Evolutionary conservation across 2,113 vertebrate species (phyloP), one percentile per base, ranked within the genome.

Genomic region (Varanus salvator): DNA sequence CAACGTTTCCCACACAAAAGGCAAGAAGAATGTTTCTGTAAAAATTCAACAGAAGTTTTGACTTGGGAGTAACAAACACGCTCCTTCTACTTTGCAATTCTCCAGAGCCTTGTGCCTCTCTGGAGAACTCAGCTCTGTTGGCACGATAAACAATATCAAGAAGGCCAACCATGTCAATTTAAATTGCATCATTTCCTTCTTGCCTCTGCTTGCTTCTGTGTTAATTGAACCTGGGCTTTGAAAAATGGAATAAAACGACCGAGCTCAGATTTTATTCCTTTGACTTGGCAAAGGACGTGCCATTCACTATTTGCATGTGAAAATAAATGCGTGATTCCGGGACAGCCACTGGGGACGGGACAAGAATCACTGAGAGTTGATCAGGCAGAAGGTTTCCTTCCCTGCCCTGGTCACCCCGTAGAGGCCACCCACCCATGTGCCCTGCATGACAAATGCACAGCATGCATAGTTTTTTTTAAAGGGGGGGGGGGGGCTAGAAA

Each of bases 91-190:
- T 44, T 69, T 54, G 7, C 6, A 83, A 17, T 1, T 83, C 11
- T n/a, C 64, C 8, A 64, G 87, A 54, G 4, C 69, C 21, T 90
- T 89, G 60, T 9, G n/a, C 1, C 66, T 81, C 17, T 83, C 88
- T 90, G 74, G 87, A 81, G 76, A 52, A 90, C 50, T 38, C 23
- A 92, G 6, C 54, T 48, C 29, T 64, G 27, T 86, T 1, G n/a
- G 80, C 68, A 34, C 60, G 74, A 87, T 84, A 84, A 87, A 81
- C 77, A 90, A 78, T 27, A 80, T 31, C 57, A 76, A 87, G 60
- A 76, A 25, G 27, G 25, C 68, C 78, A 86, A 72, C 38, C 7
- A 57, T 15, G 6, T 34, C 78, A 11, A 80, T 74, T 86, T 86
- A 44, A 80, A 21, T 80, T 34, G n/a, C 92, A 4, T 57, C 23